Percentiles rank a stretch among this genome's conserved stretches.
phyloP scores from a whole-genome alignment of 2,113 vertebrate genomes.

The Polypterus bichir region DNA sequence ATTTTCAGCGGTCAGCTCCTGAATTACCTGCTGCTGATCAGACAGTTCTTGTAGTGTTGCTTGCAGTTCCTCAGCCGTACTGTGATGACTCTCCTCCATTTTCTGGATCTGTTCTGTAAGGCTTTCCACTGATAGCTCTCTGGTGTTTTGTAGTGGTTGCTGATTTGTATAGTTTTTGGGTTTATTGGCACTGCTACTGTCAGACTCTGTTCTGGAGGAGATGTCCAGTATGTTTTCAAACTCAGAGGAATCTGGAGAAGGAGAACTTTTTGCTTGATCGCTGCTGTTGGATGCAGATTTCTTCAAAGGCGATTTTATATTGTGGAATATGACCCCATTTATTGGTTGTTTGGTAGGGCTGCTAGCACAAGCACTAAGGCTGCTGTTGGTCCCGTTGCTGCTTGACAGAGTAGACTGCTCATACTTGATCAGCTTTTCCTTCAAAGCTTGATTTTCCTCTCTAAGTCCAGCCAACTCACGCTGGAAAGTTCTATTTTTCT shows the following conservation, averaged over 20 bases:
- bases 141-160: conserved; percentile 42
- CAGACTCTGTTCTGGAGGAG: conserved; percentile 60
- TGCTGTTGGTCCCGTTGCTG: conserved; percentile 47
- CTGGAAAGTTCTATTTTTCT: conserved; percentile 76
- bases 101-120: conserved; percentile 79
- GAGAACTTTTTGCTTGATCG: conserved; percentile 72
- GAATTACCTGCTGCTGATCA: conserved; percentile 88
- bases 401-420: conserved; percentile 59
- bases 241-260: conserved; percentile 74
- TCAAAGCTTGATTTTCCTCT: conserved; percentile 75
- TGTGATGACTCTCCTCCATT: conserved; percentile 94
- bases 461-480: conserved; percentile 64
- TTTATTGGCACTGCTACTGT: conserved; percentile 48
- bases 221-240: conserved; percentile 73
- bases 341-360: conserved; percentile 36
- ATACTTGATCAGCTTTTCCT: conserved; percentile 66
- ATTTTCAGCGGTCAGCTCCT: conserved; percentile 83
- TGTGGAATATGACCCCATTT: conserved; percentile 37
- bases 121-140: conserved; percentile 64
- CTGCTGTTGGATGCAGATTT: conserved; percentile 67
- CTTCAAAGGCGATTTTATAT: conserved; percentile 34
- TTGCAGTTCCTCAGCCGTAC: conserved; percentile 84
- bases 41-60: conserved; percentile 86
- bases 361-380: conserved; percentile 45
- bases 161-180: conserved; percentile 38